Conservation (phyloP, 2,797 vertebrate genomes). For the Pseudochromis fuscus region DNA sequence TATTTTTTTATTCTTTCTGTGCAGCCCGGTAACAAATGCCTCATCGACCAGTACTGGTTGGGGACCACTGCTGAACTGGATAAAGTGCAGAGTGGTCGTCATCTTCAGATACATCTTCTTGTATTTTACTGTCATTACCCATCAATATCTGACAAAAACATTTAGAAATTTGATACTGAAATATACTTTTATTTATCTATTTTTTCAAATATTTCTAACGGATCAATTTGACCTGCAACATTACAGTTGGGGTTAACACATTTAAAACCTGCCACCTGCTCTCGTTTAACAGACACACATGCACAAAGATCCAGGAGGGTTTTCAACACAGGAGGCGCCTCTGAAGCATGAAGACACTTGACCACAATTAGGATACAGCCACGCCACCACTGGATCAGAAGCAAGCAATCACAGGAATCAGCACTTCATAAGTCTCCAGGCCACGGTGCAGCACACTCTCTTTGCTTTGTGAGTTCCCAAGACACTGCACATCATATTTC, state of each 20-base stretch:
- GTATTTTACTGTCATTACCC: no score
- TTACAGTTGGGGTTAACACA: conserved; percentile 12
- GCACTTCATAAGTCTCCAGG: conserved; percentile 29
- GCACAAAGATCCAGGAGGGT: background rate
- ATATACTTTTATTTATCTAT: no score
- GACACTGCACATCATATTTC: conserved; percentile 64
- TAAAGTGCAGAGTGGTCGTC: no score
- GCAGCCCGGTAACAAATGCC: no score
- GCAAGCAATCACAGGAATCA: conserved; percentile 57
- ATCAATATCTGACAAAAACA: no score
- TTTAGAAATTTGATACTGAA: no score
- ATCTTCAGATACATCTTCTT: no score
- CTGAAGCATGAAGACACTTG: conserved; percentile 48
- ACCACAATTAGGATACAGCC: conserved; percentile 47
- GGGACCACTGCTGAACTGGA: no score
- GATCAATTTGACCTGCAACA: no score
- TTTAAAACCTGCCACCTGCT: conserved; percentile 14
- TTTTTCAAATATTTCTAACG: no score
- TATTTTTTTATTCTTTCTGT: no score
- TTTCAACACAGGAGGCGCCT: conserved; percentile 4
- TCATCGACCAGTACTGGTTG: no score
- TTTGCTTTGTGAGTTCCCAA: conserved; percentile 43
- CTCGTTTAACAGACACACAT: background rate
- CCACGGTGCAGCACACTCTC: conserved; percentile 27
- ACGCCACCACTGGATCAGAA: conserved; percentile 18